phyloP scores from a whole-genome alignment of 2,113 vertebrate genomes.

The Festucalex cinctus region DNA sequence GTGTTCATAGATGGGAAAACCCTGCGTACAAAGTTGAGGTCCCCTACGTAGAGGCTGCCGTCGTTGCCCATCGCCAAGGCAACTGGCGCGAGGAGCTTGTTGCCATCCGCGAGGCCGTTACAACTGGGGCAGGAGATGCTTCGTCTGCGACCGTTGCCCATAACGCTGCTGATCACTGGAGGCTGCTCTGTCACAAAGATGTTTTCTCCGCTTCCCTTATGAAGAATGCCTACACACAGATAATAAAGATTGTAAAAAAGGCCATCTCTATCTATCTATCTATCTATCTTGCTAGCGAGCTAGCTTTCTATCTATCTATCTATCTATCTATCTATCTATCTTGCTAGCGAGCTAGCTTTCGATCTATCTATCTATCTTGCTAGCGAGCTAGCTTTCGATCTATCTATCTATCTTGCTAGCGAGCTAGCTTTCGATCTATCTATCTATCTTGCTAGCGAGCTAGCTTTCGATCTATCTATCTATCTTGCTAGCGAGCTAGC shows the following conservation, averaged over 20 bases:
- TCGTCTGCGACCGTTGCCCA: constrained; percentile 94
- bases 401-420: too few species aligned
- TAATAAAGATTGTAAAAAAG: background rate
- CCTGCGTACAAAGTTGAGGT: constrained; percentile 95
- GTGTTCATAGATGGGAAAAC: constrained; percentile 96
- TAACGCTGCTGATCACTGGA: constrained; percentile 91
- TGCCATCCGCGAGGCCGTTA: constrained; percentile 95
- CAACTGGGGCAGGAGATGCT: constrained; percentile 99
- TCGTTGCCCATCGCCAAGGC: constrained; percentile 93
- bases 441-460: too few species aligned
- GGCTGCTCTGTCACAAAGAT: constrained; percentile 96
- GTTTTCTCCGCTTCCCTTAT: constrained; percentile 97
- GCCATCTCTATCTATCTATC: too few species aligned
- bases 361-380: too few species aligned
- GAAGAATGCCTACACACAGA: constrained; percentile 83
- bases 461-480: too few species aligned
- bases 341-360: too few species aligned
- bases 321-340: too few species aligned
- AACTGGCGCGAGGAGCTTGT: constrained; percentile 96
- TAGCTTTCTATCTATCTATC: too few species aligned
- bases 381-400: too few species aligned
- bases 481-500: too few species aligned
- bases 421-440: too few species aligned
- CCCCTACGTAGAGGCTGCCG: constrained; percentile 95
- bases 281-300: too few species aligned